These are phyloP conservation scores for Anoplopoma fimbria DNA, from an alignment of 2,113 vertebrate genomes.

Conservation along the genomic window DNA sequence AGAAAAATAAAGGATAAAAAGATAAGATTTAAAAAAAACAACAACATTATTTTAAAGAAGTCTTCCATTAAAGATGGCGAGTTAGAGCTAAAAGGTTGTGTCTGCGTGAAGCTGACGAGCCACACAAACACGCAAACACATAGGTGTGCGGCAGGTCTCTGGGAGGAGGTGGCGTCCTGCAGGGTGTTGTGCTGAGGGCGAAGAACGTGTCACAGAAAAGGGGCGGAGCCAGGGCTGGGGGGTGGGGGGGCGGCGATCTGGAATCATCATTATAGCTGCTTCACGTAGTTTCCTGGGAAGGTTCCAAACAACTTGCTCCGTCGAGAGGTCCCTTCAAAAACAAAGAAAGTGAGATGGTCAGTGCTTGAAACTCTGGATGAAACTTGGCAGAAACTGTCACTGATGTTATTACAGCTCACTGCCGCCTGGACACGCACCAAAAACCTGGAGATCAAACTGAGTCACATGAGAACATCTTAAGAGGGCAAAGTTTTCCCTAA, in stretches of 20 bases:
- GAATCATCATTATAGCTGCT: slow-evolving; percentile 91
- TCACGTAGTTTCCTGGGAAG: slow-evolving; percentile 99
- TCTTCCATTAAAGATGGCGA: slow-evolving; percentile 79
- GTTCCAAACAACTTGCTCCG: slow-evolving; percentile 98
- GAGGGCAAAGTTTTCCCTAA: neutral
- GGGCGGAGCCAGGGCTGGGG: slow-evolving; percentile 11
- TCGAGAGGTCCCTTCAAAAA: slow-evolving; percentile 93
- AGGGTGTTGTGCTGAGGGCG: slow-evolving; percentile 83
- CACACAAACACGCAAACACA: slow-evolving; percentile 62
- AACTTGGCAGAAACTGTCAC: neutral
- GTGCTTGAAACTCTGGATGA: neutral
- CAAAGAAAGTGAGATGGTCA: slow-evolving; percentile 29
- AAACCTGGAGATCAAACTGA: slow-evolving; percentile 2
- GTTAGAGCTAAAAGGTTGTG: slow-evolving; percentile 79
- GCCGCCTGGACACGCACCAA: slow-evolving; percentile 13
- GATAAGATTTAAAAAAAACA: slow-evolving; percentile 51
- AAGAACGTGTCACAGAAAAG: slow-evolving; percentile 55
- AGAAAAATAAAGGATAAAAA: slow-evolving; percentile 77
- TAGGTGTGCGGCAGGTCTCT: slow-evolving; percentile 53
- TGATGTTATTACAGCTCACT: neutral
- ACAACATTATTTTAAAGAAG: slow-evolving; percentile 55
- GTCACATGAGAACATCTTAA: neutral
- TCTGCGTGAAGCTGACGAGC: slow-evolving; percentile 70
- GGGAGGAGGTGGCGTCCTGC: slow-evolving; percentile 72
- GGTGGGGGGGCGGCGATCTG: slow-evolving; percentile 49